Conservation (phyloP, 2,888 invertebrate species). For the Callyntrura guangdongensis region DNA sequence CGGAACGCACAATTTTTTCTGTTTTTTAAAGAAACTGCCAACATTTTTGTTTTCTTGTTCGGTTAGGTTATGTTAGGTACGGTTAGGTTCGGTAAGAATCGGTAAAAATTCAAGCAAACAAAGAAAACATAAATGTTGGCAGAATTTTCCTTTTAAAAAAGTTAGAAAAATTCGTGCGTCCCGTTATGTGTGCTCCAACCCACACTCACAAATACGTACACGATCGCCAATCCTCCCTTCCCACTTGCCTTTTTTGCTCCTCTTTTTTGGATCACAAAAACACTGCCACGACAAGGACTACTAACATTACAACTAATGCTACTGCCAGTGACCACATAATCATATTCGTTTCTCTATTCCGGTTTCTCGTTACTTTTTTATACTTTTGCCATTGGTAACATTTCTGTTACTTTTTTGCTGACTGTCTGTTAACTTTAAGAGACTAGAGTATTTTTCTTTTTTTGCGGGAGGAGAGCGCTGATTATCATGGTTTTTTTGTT, state of each 20-base stretch:
- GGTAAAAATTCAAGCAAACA: too few species aligned
- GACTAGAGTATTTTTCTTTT: constrained; percentile 27
- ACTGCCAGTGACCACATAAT: constrained; percentile 50
- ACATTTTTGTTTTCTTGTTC: too few species aligned
- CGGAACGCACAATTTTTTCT: too few species aligned
- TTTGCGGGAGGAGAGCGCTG: constrained; percentile 10
- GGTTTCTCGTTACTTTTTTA: neutral
- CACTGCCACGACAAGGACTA: neutral
- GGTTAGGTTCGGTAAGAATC: too few species aligned
- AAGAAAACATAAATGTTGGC: too few species aligned
- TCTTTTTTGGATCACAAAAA: constrained; percentile 7
- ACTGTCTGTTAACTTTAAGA: constrained; percentile 18
- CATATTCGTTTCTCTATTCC: constrained; percentile 37
- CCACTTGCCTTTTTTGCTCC: neutral
- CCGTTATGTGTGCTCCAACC: neutral
- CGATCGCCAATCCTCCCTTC: constrained; percentile 4
- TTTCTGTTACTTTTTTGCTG: constrained; percentile 47
- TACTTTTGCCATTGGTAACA: neutral
- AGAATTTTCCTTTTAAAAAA: too few species aligned
- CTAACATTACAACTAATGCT: constrained; percentile 16
- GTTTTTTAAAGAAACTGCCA: too few species aligned
- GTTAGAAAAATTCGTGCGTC: too few species aligned
- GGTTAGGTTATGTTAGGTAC: too few species aligned
- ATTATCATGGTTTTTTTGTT: constrained; percentile 46
- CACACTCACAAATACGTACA: neutral